Conservation (phyloP, 2,888 invertebrate species). For the Lycaena phlaeas region DNA sequence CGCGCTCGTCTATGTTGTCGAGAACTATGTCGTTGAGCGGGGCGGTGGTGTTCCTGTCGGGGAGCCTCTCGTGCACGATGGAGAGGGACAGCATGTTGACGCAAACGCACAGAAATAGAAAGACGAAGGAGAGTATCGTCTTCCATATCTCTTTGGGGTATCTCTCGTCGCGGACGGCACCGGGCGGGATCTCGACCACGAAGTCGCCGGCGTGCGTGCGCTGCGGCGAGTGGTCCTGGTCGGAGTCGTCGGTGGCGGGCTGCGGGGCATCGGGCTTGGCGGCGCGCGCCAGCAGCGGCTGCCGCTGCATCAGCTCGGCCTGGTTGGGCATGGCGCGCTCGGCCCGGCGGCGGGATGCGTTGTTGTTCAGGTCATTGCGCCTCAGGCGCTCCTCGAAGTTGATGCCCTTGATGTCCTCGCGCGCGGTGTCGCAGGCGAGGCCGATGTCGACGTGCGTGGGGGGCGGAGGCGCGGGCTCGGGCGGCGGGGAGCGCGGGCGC, state of each 20-base stretch:
- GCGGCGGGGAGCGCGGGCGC: conserved; percentile 32
- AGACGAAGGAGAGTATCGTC: conserved; percentile 72
- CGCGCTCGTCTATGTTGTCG: conserved; percentile 80
- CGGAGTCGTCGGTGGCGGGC: conserved; percentile 54
- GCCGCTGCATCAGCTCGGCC: conserved; percentile 67
- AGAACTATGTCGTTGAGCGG: conserved; percentile 90
- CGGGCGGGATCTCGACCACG: conserved; percentile 68
- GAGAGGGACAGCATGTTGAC: conserved; percentile 80
- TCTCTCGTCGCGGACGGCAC: conserved; percentile 81
- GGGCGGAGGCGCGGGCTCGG: conserved; percentile 23
- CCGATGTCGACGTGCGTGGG: conserved; percentile 49
- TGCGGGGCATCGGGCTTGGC: conserved; percentile 49
- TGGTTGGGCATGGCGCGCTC: conserved; percentile 55
- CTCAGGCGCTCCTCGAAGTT: conserved; percentile 58
- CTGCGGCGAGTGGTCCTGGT: conserved; percentile 55
- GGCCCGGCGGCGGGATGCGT: conserved; percentile 41
- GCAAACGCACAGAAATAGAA: conserved; percentile 60
- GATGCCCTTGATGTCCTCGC: conserved; percentile 60
- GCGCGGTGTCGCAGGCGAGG: conserved; percentile 52
- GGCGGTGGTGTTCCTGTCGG: conserved; percentile 79
- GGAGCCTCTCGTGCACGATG: conserved; percentile 89
- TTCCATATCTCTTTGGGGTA: conserved; percentile 91
- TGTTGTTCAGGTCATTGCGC: conserved; percentile 69
- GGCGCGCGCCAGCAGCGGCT: conserved; percentile 62
- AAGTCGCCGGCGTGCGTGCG: conserved; percentile 52